Conservation (phyloP, 2,113 vertebrate species). For the Morphnarchus princeps region DNA sequence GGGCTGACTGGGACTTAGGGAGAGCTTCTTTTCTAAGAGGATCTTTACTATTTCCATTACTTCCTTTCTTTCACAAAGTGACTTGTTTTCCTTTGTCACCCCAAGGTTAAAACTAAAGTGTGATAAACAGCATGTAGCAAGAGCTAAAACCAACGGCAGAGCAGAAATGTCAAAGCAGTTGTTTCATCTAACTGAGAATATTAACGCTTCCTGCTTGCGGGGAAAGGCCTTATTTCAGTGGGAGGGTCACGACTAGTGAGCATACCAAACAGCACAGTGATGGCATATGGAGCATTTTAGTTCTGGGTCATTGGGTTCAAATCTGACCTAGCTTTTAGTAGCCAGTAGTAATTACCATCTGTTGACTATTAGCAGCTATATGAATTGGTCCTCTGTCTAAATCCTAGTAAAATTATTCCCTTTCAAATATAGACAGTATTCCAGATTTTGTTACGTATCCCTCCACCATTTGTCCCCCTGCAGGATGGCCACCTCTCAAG, state of each 20-base stretch:
- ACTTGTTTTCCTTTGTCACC: background rate
- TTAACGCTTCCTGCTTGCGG: background rate
- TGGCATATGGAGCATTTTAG: constrained; percentile 43
- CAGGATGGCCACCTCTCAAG: background rate
- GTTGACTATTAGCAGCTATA: constrained; percentile 15
- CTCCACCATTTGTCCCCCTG: background rate
- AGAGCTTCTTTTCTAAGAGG: background rate
- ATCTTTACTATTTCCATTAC: background rate
- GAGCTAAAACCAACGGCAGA: background rate
- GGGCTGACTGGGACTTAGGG: background rate
- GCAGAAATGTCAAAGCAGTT: background rate
- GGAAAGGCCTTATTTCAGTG: background rate
- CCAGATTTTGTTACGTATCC: background rate
- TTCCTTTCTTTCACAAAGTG: background rate
- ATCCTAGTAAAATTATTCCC: background rate
- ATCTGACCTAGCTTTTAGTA: constrained; percentile 32
- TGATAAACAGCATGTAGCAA: background rate
- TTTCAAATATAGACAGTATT: background rate
- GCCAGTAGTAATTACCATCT: constrained; percentile 38
- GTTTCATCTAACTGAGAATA: background rate
- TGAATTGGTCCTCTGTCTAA: background rate
- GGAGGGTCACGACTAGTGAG: background rate
- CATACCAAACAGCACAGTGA: background rate
- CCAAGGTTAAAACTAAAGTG: background rate
- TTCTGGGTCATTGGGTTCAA: constrained; percentile 14